Evolutionary conservation across 2,797 vertebrate genomes (phyloP), one percentile per base, ranked within the genome.

Genomic region (Loris lydekkerianus): DNA sequence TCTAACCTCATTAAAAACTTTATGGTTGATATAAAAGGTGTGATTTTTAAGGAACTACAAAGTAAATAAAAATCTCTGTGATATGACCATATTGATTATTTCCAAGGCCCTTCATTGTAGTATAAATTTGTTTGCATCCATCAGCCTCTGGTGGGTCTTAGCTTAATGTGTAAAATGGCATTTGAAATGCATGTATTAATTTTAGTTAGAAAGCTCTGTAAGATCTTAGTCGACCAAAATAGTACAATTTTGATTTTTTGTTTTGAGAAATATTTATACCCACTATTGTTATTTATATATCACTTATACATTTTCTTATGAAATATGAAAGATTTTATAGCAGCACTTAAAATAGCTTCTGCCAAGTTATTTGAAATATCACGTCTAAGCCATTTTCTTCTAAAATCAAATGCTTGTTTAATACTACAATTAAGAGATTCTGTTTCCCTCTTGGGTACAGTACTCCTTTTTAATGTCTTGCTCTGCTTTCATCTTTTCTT

Each of bases 321-420:
- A 96, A 95, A 63, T 40, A 65, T 37, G 40, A 89, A 84, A 72
- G 43, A 76, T 80, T 91, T 89, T 67, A 58, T 73, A 58, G 53
- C 6, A 29, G 83, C 53, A 21, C 1, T 89, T 92, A 86, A 96
- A 94, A 83, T 78, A 80, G n/a, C 53, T 65, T 86, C 37, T 80
- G 18, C 5, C 9, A 31, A 34, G 5, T 78, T 83, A 67, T 60
- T 86, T 67, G 56, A 92, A 96, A 81, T 63, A 85, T 25, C 21
- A 25, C 18, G 65, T 91, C 15, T 69, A n/a, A 77, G 15, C 58
- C 72, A 6, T 7, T 85, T 83, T 76, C 92, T 80, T 85, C 56
- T 89, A 21, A 86, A 58, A 91, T 31, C 29, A 72, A 60, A 5
- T 70, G 17, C 69, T 93, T 89, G 27, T 67, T 89, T 20, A 87